These are phyloP conservation scores for Prunella himalayana DNA, from an alignment of 2,113 vertebrate species.

Conservation along the genomic window DNA sequence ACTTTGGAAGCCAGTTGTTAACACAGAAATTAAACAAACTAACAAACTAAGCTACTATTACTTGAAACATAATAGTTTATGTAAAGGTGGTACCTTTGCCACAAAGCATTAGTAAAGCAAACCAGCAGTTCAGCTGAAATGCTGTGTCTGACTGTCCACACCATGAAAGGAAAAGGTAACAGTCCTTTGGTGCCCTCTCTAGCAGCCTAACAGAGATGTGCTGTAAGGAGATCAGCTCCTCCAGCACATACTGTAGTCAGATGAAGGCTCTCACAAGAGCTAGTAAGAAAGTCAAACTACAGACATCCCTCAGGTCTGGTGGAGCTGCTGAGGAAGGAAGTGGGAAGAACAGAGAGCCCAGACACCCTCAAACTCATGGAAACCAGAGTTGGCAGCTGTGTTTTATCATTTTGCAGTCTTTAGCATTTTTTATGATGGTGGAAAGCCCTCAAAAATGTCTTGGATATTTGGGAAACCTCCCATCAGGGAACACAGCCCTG, in stretches of 20 bases:
- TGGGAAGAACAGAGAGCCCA: background rate
- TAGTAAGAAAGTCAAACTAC: background rate
- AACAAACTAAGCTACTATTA: background rate
- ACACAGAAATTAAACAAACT: background rate
- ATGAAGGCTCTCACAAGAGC: background rate
- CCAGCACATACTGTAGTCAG: background rate
- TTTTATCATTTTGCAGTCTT: background rate
- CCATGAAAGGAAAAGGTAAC: background rate
- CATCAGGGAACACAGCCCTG: background rate
- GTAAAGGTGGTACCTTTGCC: background rate
- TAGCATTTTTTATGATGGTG: background rate
- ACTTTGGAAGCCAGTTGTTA: background rate
- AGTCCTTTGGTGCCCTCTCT: background rate
- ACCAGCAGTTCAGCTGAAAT: background rate
- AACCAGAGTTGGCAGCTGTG: background rate
- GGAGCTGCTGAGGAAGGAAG: background rate
- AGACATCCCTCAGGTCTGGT: background rate
- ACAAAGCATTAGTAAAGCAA: background rate
- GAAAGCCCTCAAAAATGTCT: constrained; percentile 14
- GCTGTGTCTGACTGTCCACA: background rate
- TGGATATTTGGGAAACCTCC: constrained; percentile 1
- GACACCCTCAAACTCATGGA: background rate
- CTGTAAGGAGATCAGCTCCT: background rate
- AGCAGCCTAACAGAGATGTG: background rate
- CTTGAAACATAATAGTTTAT: background rate